phyloP scores from a whole-genome alignment of 2,888 invertebrate species.

The Mesoligia furuncula region DNA sequence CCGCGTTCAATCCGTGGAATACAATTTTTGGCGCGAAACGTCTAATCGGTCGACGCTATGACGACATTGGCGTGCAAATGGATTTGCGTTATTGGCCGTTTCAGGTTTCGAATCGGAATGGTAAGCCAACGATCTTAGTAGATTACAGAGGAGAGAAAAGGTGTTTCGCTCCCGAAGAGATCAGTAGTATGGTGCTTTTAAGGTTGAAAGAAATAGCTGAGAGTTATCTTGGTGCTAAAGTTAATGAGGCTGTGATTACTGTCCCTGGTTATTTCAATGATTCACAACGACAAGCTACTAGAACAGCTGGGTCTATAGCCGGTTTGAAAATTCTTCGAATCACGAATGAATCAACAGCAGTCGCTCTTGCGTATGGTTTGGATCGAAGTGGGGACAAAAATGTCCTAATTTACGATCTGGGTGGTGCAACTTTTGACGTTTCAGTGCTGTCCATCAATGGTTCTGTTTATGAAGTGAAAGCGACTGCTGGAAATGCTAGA shows the following conservation, averaged over 20 bases:
- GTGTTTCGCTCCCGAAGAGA: constrained; percentile 80
- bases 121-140: constrained; percentile 80
- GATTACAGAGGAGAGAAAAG: constrained; percentile 75
- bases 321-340: constrained; percentile 80
- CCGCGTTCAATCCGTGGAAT: constrained; percentile 76
- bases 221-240: constrained; percentile 73
- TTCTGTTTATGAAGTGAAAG: constrained; percentile 78
- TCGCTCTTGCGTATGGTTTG: constrained; percentile 81
- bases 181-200: constrained; percentile 81
- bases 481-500: constrained; percentile 77
- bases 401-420: constrained; percentile 81
- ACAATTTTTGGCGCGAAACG: constrained; percentile 82
- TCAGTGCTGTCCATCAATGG: constrained; percentile 77
- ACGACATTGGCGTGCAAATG: constrained; percentile 80
- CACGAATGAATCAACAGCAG: constrained; percentile 82
- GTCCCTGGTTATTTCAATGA: constrained; percentile 84
- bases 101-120: constrained; percentile 75
- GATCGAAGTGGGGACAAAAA: constrained; percentile 72
- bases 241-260: constrained; percentile 81
- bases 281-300: constrained; percentile 80
- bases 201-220: constrained; percentile 82
- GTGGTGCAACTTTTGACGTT: constrained; percentile 83
- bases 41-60: constrained; percentile 79
- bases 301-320: constrained; percentile 77
- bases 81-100: constrained; percentile 80